Base-by-base conservation (phyloP, 2,113 vertebrate species). In the Mandrillus leucophaeus region DNA sequence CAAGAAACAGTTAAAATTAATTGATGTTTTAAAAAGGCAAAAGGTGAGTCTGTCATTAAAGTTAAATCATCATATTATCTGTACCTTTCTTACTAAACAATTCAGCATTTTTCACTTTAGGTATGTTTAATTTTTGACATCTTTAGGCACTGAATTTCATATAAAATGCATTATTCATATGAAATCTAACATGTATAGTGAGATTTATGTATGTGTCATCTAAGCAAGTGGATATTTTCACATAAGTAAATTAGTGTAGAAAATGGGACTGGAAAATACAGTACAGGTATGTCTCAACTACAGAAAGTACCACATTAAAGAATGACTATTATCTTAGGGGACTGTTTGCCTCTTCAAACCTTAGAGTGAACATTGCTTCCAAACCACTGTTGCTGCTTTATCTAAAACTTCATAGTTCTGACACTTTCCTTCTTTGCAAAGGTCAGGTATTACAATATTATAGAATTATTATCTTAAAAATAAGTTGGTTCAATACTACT, bases 1-100 rank as follows among this genome's bases (percentile, higher is more conserved):
- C 97, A 99, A 99, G 98, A 99, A 99, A 97, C 99, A 99, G 88
- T 98, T 99, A 45, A 99, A 99, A 97, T 98, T 99, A 96, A 99
- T 99, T 57, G 99, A 99, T 98, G 98, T 99, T 97, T 99, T 99
- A 96, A 99, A 99, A 99, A 99, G 99, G 98, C 99, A 99, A 97
- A 99, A 99, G 99, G 99, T 99, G 97, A 98, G 98, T 84, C 55
- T 96, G 45, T 50, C 64, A 27, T 84, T 76, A 84, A 86, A 70
- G 27, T 68, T 92, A 73, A 94, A 45, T 25, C 38, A 45, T 79
- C 38, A 45, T 79, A 64, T 4, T 68, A 52, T 76, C 16, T 86
- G 82, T 50, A 70, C 8, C n/a, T 50, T 93, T 68, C 32, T 59
- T 59, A 64, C 66, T 93, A 22, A 87, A 91, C 85, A 35, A 79